Percentiles rank a stretch among this genome's conserved stretches.
phyloP scores from a whole-genome alignment of 2,888 invertebrate species.

The Cephus pulcher region DNA sequence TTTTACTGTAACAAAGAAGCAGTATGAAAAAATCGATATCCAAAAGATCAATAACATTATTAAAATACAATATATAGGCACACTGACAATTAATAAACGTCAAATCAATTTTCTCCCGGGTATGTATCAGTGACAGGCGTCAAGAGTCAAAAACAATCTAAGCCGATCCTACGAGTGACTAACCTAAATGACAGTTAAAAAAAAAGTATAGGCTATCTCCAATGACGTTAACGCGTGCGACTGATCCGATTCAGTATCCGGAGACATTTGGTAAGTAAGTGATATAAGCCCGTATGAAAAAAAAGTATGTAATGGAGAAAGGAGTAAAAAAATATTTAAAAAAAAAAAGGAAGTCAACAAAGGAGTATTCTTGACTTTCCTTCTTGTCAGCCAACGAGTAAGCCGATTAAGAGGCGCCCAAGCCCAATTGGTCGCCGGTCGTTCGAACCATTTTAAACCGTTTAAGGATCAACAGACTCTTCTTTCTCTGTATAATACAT shows the following conservation, averaged over 20 bases:
- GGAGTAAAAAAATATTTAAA: background rate
- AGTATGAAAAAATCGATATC: background rate
- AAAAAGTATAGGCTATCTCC: background rate
- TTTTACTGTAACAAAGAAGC: background rate
- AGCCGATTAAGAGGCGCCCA: background rate
- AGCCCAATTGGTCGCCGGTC: background rate
- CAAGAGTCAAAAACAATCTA: background rate
- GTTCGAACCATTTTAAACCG: background rate
- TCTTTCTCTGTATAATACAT: background rate
- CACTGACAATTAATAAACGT: background rate
- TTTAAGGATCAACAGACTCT: background rate
- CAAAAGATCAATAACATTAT: background rate
- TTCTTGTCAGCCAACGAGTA: background rate
- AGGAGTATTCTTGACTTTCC: background rate
- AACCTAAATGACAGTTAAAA: background rate
- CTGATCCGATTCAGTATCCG: background rate
- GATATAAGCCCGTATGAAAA: background rate
- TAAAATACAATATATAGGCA: background rate
- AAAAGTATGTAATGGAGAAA: background rate
- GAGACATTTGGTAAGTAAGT: background rate
- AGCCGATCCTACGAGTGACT: background rate
- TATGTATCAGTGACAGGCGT: background rate
- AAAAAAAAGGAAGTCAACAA: background rate
- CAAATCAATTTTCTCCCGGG: background rate
- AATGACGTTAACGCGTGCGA: background rate